Conservation (phyloP, 2,888 invertebrate species). For the Meiosimyza decipiens region DNA sequence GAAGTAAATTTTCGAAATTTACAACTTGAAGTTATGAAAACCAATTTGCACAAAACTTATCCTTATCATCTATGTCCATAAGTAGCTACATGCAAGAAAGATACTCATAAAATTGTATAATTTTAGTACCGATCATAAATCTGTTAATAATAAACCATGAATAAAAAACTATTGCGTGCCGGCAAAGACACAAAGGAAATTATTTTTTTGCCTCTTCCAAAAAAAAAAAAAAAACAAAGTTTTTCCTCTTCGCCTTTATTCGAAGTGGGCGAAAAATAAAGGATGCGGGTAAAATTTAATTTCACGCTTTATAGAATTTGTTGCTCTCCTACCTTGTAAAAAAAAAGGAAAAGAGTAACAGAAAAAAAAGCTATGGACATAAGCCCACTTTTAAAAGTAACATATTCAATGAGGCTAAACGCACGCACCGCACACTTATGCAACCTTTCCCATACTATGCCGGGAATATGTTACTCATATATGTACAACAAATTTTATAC, state of each 20-base stretch:
- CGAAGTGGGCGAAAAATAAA: slow-evolving; percentile 6
- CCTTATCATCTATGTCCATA: background rate
- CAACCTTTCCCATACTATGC: slow-evolving; percentile 10
- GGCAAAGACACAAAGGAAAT: slow-evolving; percentile 38
- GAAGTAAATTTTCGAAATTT: too few relatives aligned
- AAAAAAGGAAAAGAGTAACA: background rate
- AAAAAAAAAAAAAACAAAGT: slow-evolving; percentile 40
- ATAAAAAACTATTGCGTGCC: slow-evolving; percentile 21
- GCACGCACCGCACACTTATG: slow-evolving; percentile 19
- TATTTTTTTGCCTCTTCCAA: background rate
- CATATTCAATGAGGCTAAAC: slow-evolving; percentile 1
- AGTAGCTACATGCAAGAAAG: background rate
- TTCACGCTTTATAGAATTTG: slow-evolving; percentile 48
- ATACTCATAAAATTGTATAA: slow-evolving; percentile 45
- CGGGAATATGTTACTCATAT: slow-evolving; percentile 5
- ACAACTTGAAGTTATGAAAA: too few relatives aligned
- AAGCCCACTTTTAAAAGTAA: background rate
- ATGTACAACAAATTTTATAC: background rate
- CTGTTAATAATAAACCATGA: slow-evolving; percentile 41
- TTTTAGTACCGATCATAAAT: slow-evolving; percentile 55
- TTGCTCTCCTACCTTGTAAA: background rate
- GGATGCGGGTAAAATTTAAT: slow-evolving; percentile 46
- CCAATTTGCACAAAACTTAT: background rate
- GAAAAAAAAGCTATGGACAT: background rate
- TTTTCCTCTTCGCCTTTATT: slow-evolving; percentile 38